phyloP scores from a whole-genome alignment of 2,113 vertebrate genomes.

The Actenoides hombroni region DNA sequence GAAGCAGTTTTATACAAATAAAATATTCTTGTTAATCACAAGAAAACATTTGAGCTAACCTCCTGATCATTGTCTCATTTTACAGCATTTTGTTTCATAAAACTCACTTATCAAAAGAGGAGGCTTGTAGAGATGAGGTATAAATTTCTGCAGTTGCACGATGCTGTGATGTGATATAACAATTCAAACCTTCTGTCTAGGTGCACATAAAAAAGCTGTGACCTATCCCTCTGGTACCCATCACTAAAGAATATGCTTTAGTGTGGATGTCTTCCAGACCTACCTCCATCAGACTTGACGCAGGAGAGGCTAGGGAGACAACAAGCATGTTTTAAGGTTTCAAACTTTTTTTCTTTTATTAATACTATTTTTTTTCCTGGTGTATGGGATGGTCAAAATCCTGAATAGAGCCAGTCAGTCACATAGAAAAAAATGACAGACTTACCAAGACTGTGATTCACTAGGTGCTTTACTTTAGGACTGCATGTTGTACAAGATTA shows the following conservation, averaged over 20 bases:
- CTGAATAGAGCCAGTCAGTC: neutral
- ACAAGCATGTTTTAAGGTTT: neutral
- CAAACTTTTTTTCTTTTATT: neutral
- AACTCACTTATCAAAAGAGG: accelerated
- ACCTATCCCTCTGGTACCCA: neutral
- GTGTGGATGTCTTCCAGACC: neutral
- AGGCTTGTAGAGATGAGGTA: neutral
- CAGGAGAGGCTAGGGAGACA: neutral
- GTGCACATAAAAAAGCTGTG: neutral
- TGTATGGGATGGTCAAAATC: neutral
- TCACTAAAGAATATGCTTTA: neutral
- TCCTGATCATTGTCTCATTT: neutral
- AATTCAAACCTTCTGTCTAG: neutral
- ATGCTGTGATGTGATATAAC: neutral
- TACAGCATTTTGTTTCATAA: neutral
- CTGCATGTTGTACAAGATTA: neutral
- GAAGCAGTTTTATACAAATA: neutral
- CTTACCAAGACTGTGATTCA: neutral
- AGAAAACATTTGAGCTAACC: neutral
- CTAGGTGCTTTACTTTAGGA: neutral
- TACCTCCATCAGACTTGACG: neutral
- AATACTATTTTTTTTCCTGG: neutral
- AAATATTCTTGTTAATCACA: neutral
- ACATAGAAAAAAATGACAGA: neutral
- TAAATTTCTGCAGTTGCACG: neutral